Evolutionary conservation across 2,888 invertebrate genomes (phyloP), one percentile per base, ranked within the genome.

Genomic region (Colostygia pectinataria): DNA sequence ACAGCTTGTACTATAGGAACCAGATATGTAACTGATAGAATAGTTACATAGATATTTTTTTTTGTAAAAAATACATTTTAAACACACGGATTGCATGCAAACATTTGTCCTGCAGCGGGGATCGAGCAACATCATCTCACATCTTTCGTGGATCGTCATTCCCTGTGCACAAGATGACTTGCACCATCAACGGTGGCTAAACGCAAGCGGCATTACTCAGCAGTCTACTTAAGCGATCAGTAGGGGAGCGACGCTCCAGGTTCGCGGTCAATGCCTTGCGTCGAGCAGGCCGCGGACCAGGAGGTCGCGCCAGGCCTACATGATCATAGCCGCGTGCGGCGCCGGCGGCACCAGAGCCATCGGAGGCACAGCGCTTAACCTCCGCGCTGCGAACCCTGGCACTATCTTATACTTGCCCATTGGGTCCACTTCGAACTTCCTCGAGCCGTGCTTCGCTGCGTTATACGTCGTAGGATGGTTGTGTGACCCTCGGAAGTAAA

Each of bases 251-350:
- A 89, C 89, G 42, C 87, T 82, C 89, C 82, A 31, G 49, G 68
- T 65, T 65, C 71, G 71, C 77, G 73, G 71, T 84, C 77, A 86
- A 63, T 83, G 85, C 57, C 80, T 79, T 51, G 75, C 71, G 46
- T 84, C 80, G 10, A 88, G 80, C 57, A 89, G 73, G 55, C 87
- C 88, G 70, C 88, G 86, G 57, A 89, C 83, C 28, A 89, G 86
- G 85, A 89, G 89, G 88, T 89, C 89, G 87, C 89, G 89, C 89
- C 89, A 89, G 84, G 88, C 89, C 89, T 89, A 89, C 67, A 89
- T 80, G 53, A 89, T 71, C 53, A 87, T 60, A 24, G 85, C 87
- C 28, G 87, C 83, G 55, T 83, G 86, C 6, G 88, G 85, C 25
- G 81, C 74, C 50, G 79, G 71, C 4, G 84, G 78, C 64, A 74